A percentile compares a stretch with the other conserved stretches of the same genome.
phyloP scores from a whole-genome alignment of 2,113 vertebrate species.

The Heptranchias perlo region DNA sequence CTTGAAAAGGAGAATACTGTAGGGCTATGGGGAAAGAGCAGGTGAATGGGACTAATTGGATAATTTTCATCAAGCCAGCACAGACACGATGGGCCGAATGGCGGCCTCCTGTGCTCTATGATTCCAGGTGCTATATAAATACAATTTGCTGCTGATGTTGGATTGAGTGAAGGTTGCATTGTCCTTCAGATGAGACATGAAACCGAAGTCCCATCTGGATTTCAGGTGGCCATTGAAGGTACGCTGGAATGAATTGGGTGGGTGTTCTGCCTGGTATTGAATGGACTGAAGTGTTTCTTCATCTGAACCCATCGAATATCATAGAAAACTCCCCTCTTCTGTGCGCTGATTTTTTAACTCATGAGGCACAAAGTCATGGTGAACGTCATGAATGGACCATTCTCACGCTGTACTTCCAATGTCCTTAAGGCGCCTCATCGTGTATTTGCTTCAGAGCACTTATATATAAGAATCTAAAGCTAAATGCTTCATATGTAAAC shows the following conservation, averaged over 20 bases:
- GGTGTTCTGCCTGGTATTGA: neutral
- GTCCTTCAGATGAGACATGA: neutral
- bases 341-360: neutral
- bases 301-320: neutral
- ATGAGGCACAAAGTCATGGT: neutral
- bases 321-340: neutral
- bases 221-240: neutral
- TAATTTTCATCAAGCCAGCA: too few relatives aligned
- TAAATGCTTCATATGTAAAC: neutral
- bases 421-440: neutral
- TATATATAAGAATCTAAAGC: neutral
- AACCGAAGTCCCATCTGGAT: neutral
- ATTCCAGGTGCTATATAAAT: neutral
- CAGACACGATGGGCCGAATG: neutral
- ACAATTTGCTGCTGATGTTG: neutral
- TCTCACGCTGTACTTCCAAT: neutral
- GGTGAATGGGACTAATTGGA: neutral
- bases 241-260: neutral
- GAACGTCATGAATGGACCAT: neutral
- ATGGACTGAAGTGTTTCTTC: neutral
- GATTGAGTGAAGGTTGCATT: neutral
- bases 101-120: neutral
- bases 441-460: neutral
- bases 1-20: neutral
- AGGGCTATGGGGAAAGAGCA: neutral